These are phyloP conservation scores for Tetragnatha montana DNA, from an alignment of 2,888 invertebrate species.

Conservation along the genomic window DNA sequence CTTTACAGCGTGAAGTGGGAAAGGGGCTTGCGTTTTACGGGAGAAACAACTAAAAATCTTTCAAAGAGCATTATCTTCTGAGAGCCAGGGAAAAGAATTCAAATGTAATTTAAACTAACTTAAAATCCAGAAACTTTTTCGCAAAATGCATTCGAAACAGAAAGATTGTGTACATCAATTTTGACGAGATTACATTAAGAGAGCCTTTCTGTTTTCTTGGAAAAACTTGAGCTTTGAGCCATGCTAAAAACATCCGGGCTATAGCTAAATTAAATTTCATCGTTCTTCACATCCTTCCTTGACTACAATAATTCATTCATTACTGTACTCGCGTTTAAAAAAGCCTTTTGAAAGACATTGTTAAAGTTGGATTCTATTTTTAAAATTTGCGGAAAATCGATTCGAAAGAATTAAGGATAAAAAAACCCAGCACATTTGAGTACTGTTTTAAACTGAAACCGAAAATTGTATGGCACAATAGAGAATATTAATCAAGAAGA, in stretches of 20 bases:
- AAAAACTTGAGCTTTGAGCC: neutral
- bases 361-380: neutral
- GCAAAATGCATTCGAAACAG: conserved; percentile 12
- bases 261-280: conserved; percentile 32
- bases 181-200: conserved; percentile 9
- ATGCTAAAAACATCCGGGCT: conserved; percentile 5
- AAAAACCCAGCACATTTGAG: neutral
- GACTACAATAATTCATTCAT: neutral
- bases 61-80: conserved; percentile 27
- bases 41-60: conserved; percentile 31
- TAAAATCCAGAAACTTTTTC: conserved; percentile 25
- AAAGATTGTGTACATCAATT: conserved; percentile 19
- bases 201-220: neutral
- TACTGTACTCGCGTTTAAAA: neutral
- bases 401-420: neutral
- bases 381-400: no score
- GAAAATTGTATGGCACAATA: no score
- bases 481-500: no score
- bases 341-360: neutral
- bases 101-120: conserved; percentile 39
- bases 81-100: conserved; percentile 13
- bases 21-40: neutral
- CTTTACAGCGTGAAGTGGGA: neutral
- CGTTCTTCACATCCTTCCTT: neutral
- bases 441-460: no score